Conservation (phyloP, 2,888 invertebrate genomes). For the Mythimna pallens region DNA sequence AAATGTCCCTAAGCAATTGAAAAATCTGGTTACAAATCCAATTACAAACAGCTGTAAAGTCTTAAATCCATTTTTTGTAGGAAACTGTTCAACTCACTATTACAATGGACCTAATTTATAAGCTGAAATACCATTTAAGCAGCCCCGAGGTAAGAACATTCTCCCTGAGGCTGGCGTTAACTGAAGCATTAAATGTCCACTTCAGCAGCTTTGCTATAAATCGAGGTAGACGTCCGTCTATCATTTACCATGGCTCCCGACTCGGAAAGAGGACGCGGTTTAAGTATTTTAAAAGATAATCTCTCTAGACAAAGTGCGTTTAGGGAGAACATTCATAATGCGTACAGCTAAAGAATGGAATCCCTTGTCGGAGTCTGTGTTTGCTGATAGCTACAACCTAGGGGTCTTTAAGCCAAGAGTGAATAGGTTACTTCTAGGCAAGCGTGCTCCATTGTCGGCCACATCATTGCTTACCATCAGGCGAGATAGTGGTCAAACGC, state of each 20-base stretch:
- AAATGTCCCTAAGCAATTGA: not conserved
- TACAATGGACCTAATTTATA: conserved; percentile 27
- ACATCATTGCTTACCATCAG: too few relatives aligned
- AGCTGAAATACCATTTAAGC: conserved; percentile 31
- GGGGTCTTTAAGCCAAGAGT: too few relatives aligned
- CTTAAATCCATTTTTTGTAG: not conserved
- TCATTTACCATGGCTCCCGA: conserved; percentile 15
- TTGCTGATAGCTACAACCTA: too few relatives aligned
- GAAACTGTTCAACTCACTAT: not conserved
- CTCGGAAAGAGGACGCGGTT: conserved; percentile 9
- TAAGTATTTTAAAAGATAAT: not conserved
- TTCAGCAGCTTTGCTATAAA: conserved; percentile 51
- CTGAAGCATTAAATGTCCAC: conserved; percentile 53
- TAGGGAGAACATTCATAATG: too few relatives aligned
- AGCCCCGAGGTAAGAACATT: conserved; percentile 27
- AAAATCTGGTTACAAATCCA: not conserved
- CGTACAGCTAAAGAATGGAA: too few relatives aligned
- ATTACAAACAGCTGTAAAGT: not conserved
- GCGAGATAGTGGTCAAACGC: too few relatives aligned
- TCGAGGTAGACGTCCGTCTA: conserved; percentile 28
- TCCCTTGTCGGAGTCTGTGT: too few relatives aligned
- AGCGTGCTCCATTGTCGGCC: too few relatives aligned
- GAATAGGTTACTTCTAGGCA: too few relatives aligned
- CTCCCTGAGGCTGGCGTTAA: conserved; percentile 31
- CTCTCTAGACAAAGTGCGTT: too few relatives aligned